These are phyloP conservation scores for Calonectris borealis DNA, from an alignment of 2,113 vertebrate genomes.

Conservation along the genomic window DNA sequence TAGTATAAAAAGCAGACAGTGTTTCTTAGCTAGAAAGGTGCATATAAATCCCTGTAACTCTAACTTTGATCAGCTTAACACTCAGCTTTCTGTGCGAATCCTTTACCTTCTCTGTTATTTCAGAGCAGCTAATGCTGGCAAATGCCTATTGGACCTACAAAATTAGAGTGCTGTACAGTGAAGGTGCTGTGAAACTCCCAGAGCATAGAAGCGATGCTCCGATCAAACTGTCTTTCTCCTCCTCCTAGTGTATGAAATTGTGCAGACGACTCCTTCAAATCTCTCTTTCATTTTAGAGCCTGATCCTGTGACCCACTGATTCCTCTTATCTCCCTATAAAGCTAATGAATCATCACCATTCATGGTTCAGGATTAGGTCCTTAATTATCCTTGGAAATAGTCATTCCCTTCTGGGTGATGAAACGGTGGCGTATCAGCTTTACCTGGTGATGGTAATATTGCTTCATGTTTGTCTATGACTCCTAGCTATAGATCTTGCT, in stretches of 20 bases:
- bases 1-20: constrained; percentile 25
- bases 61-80: constrained; percentile 64
- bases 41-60: constrained; percentile 58
- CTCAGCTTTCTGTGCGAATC: constrained; percentile 51
- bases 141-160: constrained; percentile 57
- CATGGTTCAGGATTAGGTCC: constrained; percentile 6
- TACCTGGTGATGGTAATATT: background rate
- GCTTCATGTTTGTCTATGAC: background rate
- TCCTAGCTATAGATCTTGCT: background rate
- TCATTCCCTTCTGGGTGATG: background rate
- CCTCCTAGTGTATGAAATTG: constrained; percentile 10
- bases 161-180: constrained; percentile 9
- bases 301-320: constrained; percentile 33
- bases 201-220: constrained; percentile 2
- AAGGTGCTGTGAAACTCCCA: constrained; percentile 50
- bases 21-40: constrained; percentile 55
- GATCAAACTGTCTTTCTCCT: constrained; percentile 38
- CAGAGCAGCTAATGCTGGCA: constrained; percentile 59
- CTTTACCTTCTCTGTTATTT: constrained; percentile 58
- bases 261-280: background rate
- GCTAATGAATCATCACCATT: constrained; percentile 7
- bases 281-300: constrained; percentile 34
- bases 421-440: accelerated
- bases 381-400: constrained; percentile 23
- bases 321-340: constrained; percentile 33